Conservation (phyloP, 1,140 invertebrate species). For the Drusus annulatus region DNA sequence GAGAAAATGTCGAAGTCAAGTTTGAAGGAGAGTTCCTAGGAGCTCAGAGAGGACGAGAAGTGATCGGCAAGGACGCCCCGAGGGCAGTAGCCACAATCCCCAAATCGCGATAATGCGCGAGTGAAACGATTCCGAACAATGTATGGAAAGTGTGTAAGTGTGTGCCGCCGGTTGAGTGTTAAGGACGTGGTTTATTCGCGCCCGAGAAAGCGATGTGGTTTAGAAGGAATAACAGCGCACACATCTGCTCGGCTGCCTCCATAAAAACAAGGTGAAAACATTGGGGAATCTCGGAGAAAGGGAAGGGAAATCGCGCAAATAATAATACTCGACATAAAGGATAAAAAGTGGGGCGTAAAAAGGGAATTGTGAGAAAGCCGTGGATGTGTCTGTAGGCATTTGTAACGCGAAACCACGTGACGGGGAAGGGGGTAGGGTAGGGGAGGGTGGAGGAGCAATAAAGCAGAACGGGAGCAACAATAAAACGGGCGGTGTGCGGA, state of each 20-base stretch:
- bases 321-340: constrained; percentile 23
- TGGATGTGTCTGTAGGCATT: neutral
- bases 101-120: too few species aligned
- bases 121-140: too few species aligned
- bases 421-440: neutral
- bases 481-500: constrained; percentile 42
- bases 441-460: too few species aligned
- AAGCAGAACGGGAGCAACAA: too few species aligned
- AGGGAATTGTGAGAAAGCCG: neutral
- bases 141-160: too few species aligned
- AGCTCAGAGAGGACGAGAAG: too few species aligned
- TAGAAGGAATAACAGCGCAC: neutral
- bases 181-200: too few species aligned
- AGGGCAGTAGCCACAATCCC: too few species aligned
- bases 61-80: too few species aligned
- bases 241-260: neutral
- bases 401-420: constrained; percentile 9
- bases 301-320: neutral
- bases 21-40: too few species aligned
- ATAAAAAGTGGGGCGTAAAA: neutral
- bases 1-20: too few species aligned
- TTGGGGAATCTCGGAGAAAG: neutral
- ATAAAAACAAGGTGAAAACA: constrained; percentile 15
- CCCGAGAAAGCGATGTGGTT: neutral
- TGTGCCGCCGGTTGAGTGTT: neutral